Evolutionary conservation across 2,113 vertebrate species (phyloP), one percentile per base, ranked within the genome.

Genomic region (human): DNA sequence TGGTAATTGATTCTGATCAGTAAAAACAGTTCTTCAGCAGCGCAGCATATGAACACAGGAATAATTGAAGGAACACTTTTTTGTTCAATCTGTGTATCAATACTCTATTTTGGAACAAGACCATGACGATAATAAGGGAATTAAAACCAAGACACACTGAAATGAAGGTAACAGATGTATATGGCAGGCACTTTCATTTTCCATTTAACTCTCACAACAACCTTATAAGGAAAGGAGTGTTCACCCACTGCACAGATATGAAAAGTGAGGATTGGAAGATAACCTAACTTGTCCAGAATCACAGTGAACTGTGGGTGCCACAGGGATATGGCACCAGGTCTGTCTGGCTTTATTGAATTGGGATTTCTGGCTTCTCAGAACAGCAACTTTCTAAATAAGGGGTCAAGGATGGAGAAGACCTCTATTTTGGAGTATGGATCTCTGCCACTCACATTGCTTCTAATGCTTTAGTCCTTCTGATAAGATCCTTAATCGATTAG

Each of bases 401-500:
- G 12, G 27, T 52, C 16, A 73, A 8, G 35, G 32, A 72, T 91
- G 13, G 23, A 64, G 93, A 93, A 89, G n/a, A 80, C 40, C 25
- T 50, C 20, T 83, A 45, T 95, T 94, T 78, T 79, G 48, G 68
- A 93, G 87, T 90, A 55, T 57, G 52, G 84, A 90, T 84, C 55
- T 8, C 32, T 81, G 57, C 27, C 27, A 61, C 23, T 88, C 32
- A 85, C 50, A 32, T 83, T 82, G 72, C 43, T 52, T 92, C 75
- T 94, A 92, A 90, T 81, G 88, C 35, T 92, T 93, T 76, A 93
- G 87, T 96, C 64, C 30, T 90, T 95, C 68, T 72, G 66, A 85
- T 92, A 96, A 97, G 81, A 97, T 94, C 72, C 40, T 94, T 87
- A 89, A 96, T 97, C 2, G 35, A 88, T 92, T 91, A 84, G 38